These are phyloP conservation scores for Vulpes ferrilata DNA, from an alignment of 2,113 vertebrate genomes.

Conservation along the genomic window DNA sequence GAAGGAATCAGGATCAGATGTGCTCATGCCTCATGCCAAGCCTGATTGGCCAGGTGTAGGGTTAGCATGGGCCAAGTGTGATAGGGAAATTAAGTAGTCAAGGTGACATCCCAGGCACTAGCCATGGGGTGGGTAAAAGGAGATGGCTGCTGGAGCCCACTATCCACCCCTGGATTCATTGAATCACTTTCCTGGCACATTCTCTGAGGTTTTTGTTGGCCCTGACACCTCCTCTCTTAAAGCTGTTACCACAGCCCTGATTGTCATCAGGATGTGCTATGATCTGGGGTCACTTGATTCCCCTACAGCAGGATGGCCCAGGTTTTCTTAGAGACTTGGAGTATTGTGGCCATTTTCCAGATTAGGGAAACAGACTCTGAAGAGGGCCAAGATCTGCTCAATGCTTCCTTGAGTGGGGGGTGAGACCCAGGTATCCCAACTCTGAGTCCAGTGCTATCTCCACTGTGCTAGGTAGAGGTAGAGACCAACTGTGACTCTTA, in stretches of 20 bases:
- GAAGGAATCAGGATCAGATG: not conserved
- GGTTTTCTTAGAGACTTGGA: not conserved
- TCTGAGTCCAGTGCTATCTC: fast-evolving
- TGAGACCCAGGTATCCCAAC: not conserved
- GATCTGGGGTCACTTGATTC: not conserved
- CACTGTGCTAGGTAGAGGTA: not conserved
- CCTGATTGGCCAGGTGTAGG: not conserved
- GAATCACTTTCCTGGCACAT: not conserved
- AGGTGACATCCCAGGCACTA: not conserved
- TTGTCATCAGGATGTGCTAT: not conserved
- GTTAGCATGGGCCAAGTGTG: fast-evolving
- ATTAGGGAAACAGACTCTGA: not conserved
- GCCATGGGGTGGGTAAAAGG: not conserved
- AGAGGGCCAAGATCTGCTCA: no score
- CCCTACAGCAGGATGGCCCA: not conserved
- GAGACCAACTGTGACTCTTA: not conserved
- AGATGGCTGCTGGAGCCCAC: not conserved
- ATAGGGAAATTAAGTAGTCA: not conserved
- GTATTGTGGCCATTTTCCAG: not conserved
- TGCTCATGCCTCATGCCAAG: fast-evolving
- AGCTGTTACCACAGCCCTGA: not conserved
- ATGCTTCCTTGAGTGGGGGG: not conserved
- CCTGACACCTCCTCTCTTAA: not conserved
- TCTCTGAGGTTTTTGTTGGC: not conserved
- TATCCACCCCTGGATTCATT: not conserved